Evolutionary conservation across 2,797 vertebrate genomes (phyloP).

Genomic region (Nasua narica): DNA sequence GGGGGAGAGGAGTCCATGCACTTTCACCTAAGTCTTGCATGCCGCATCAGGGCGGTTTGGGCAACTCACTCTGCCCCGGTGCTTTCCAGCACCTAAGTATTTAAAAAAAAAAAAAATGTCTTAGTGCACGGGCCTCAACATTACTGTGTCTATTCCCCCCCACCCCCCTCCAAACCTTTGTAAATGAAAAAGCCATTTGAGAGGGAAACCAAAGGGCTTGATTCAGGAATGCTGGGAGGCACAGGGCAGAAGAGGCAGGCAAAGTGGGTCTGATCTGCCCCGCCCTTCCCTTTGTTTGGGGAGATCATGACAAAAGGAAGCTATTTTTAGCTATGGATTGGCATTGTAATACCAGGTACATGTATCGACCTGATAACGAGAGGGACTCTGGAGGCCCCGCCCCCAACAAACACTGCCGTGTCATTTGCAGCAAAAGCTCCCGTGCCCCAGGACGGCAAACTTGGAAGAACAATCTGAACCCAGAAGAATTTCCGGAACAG

Average conservation of each 20-base stretch:
- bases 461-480: slow-evolving; percentile 6
- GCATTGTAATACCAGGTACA: slow-evolving; percentile 55
- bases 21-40: fast-evolving
- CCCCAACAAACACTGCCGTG: slow-evolving; percentile 27
- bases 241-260: slow-evolving; percentile 60
- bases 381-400: slow-evolving; percentile 41
- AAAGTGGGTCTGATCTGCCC: slow-evolving; percentile 54
- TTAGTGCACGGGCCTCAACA: background rate
- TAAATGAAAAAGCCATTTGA: slow-evolving; percentile 51
- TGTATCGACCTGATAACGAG: slow-evolving; percentile 64
- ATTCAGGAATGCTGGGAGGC: slow-evolving; percentile 3
- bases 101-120: background rate
- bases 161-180: background rate
- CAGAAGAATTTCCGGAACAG: background rate
- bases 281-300: slow-evolving; percentile 66
- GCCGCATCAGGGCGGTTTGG: background rate
- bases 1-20: fast-evolving
- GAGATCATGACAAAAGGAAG: slow-evolving; percentile 59
- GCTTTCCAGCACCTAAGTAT: background rate
- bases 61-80: background rate
- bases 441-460: slow-evolving; percentile 12
- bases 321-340: slow-evolving; percentile 78
- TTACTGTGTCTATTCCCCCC: background rate
- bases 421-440: slow-evolving; percentile 39
- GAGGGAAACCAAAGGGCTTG: slow-evolving; percentile 56